Percentiles rank a stretch among this genome's conserved stretches.
phyloP scores from a whole-genome alignment of 2,888 invertebrate genomes.

The Ectemnius lituratus region DNA sequence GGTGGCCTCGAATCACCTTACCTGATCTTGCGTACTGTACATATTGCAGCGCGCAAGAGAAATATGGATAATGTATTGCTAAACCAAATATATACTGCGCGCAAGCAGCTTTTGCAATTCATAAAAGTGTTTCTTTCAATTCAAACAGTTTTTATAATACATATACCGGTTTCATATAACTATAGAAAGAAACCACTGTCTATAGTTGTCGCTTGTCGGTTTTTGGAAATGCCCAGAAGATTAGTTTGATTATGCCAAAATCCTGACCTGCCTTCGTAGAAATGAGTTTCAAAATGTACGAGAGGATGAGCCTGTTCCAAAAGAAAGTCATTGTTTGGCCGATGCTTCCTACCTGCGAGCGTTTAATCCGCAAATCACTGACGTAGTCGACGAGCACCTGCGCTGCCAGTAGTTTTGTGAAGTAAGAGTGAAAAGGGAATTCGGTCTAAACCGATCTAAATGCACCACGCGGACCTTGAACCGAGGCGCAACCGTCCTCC shows the following conservation, averaged over 20 bases:
- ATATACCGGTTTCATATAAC: no score
- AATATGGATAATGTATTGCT: background rate
- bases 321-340: slow-evolving; percentile 19
- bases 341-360: slow-evolving; percentile 24
- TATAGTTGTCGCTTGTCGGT: no score
- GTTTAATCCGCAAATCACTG: slow-evolving; percentile 44
- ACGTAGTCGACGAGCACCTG: slow-evolving; percentile 37
- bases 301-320: background rate
- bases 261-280: background rate
- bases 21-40: slow-evolving; percentile 23
- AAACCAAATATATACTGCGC: no score
- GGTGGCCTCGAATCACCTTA: slow-evolving; percentile 14
- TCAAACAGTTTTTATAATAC: no score
- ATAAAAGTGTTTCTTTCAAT: no score
- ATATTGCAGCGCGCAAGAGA: background rate
- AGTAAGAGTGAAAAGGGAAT: slow-evolving; percentile 45
- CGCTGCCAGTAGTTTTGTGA: slow-evolving; percentile 39
- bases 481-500: slow-evolving; percentile 58
- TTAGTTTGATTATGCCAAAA: background rate
- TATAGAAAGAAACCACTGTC: background rate
- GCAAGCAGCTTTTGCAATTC: no score
- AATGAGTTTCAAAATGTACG: no score
- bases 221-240: no score
- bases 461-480: slow-evolving; percentile 58
- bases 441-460: slow-evolving; percentile 54